These are phyloP conservation scores for Erannis defoliaria DNA, from an alignment of 2,888 invertebrate species.

Conservation along the genomic window DNA sequence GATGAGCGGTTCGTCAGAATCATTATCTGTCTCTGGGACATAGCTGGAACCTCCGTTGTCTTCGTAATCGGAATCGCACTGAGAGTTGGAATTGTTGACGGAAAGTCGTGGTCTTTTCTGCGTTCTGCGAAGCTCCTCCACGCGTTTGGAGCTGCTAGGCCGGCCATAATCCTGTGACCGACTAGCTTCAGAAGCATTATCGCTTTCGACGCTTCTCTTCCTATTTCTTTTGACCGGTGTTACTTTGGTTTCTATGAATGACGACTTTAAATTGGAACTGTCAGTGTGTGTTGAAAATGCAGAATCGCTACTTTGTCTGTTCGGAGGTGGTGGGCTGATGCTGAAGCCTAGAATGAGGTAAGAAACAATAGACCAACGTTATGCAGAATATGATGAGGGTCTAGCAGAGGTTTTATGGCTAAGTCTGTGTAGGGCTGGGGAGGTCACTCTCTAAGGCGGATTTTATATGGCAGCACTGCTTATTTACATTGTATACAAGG, in stretches of 20 bases:
- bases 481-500: no score
- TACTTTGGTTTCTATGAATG: conserved; percentile 61
- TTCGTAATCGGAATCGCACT: conserved; percentile 73
- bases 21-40: conserved; percentile 61
- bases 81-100: conserved; percentile 49
- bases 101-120: conserved; percentile 64
- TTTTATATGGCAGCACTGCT: no score
- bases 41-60: conserved; percentile 67
- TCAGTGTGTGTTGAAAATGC: conserved; percentile 80
- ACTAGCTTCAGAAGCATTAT: conserved; percentile 66
- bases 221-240: conserved; percentile 61
- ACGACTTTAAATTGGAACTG: conserved; percentile 66
- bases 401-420: no score
- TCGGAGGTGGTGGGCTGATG: conserved; percentile 68
- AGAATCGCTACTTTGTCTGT: conserved; percentile 81
- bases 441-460: no score
- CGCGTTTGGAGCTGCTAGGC: conserved; percentile 67
- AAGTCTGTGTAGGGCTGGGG: no score
- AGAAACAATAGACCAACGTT: not conserved
- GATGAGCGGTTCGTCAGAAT: conserved; percentile 72
- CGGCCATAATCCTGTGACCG: conserved; percentile 64
- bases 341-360: conserved; percentile 69
- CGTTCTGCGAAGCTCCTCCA: conserved; percentile 67
- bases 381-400: no score
- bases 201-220: conserved; percentile 76